These are phyloP conservation scores for Gryon sp. DNA, from an alignment of 1,140 invertebrate genomes.

Conservation along the genomic window DNA sequence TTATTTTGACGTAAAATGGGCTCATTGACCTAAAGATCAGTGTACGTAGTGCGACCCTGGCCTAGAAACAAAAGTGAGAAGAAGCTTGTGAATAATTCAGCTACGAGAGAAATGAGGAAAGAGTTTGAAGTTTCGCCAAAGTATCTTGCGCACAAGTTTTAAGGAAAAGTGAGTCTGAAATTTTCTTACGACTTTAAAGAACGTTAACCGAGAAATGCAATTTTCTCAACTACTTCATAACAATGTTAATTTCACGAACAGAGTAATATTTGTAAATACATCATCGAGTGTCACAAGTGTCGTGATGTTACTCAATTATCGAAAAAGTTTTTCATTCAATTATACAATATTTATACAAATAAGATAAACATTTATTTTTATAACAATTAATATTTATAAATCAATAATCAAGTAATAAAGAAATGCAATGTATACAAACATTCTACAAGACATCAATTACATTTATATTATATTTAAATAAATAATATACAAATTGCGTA, in stretches of 20 bases:
- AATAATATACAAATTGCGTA: too few relatives aligned
- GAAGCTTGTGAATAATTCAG: slow-evolving; percentile 79
- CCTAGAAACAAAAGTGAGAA: slow-evolving; percentile 79
- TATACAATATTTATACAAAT: too few relatives aligned
- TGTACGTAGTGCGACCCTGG: slow-evolving; percentile 75
- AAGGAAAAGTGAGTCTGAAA: slow-evolving; percentile 67
- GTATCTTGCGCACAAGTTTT: slow-evolving; percentile 74
- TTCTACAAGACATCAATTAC: too few relatives aligned
- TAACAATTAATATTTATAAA: too few relatives aligned
- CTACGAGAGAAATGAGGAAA: slow-evolving; percentile 78
- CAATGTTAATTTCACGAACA: slow-evolving; percentile 43
- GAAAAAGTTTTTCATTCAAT: too few relatives aligned
- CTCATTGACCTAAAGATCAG: slow-evolving; percentile 70
- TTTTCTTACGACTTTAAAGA: slow-evolving; percentile 63
- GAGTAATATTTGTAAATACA: slow-evolving; percentile 34
- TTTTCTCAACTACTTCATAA: slow-evolving; percentile 59
- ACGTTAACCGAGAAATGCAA: slow-evolving; percentile 60
- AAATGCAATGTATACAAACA: too few relatives aligned
- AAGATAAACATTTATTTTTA: too few relatives aligned
- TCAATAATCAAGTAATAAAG: too few relatives aligned
- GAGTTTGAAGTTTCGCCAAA: slow-evolving; percentile 78
- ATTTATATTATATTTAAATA: too few relatives aligned
- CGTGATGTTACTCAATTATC: too few relatives aligned
- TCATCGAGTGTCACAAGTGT: background rate
- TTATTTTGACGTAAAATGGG: slow-evolving; percentile 50